Evolutionary conservation across 1,140 invertebrate species (phyloP), one percentile per base, ranked within the genome.

Genomic region (Diachasmimorpha longicaudata): DNA sequence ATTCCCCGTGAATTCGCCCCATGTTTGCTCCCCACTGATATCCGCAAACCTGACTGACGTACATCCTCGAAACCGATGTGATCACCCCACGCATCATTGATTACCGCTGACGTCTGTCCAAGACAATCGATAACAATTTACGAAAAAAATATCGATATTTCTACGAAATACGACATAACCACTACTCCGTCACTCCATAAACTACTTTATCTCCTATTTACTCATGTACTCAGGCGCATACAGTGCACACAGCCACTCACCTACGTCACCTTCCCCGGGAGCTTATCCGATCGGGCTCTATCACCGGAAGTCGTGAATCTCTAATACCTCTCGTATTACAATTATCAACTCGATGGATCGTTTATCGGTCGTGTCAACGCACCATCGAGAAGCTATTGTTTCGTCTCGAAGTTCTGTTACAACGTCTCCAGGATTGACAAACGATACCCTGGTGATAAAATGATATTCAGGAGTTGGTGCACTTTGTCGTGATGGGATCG

Each of bases 261-360:
- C 3, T 13, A 25, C 58, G 58, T 63, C 58, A 63, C 58, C 58
- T 63, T 63, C 58, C 58, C 16, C 23, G 13, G 58, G 58, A 63
- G 58, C 58, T 63, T 63, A 63, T 63, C 58, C 58, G 23, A 63
- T 63, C 58, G 58, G 48, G 21, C 21, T 63, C 21, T 63, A 63
- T 63, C 58, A 63, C 58, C 19, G 58, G 58, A 63, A 63, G 58
- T 63, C 10, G 58, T 10, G 23, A 63, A 63, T 63, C 58, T 63
- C 23, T n/a, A 63, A 63, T 63, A 25, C 21, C 23, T 63, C 58
- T 63, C 58, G 23, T 25, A 11, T 63, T 63, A 63, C 58, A 23
- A 63, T 25, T 63, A 21, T 63, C 23, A 13, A 25, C 52, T 25
- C 21, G 19, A 19, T 63, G 19, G 9, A 58, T 58, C 52, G 58